Percentiles rank a stretch among this genome's conserved stretches.
Evolutionary conservation across 2,797 vertebrate species (phyloP).

Genomic region (Selene dorsalis): DNA sequence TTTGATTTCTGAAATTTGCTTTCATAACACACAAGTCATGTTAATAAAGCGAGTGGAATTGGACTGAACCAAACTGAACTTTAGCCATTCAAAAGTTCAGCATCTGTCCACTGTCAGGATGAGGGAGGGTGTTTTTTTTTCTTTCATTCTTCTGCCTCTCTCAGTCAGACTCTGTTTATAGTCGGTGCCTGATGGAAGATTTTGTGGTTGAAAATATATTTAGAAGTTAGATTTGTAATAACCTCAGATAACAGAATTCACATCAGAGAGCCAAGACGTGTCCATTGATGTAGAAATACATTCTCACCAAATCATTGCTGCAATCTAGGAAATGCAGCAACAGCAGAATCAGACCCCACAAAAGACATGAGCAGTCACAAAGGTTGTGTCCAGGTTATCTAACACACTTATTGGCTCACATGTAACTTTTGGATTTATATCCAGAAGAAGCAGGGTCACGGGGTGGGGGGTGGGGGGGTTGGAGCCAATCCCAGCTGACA

Average conservation of each 20-base stretch:
- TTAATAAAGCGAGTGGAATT: neutral
- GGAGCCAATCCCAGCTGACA: too few species aligned
- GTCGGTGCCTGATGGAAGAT: neutral
- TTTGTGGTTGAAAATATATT: neutral
- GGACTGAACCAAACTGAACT: neutral
- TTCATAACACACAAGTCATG: conserved; percentile 24
- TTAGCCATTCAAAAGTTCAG: neutral
- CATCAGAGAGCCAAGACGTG: neutral
- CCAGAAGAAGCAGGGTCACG: too few species aligned
- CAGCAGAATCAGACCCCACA: neutral
- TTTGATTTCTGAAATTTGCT: conserved; percentile 27
- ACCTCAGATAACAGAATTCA: neutral
- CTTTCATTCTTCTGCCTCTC: neutral
- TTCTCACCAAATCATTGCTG: neutral
- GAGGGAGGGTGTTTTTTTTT: too few species aligned
- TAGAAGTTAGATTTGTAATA: neutral
- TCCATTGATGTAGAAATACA: neutral
- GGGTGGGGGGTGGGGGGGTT: too few species aligned
- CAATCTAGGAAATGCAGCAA: neutral
- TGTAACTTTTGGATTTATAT: too few species aligned
- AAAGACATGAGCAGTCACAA: neutral
- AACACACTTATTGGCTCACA: neutral
- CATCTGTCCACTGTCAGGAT: neutral
- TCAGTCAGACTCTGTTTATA: neutral
- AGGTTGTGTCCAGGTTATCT: neutral